Base-by-base conservation (phyloP, 2,797 vertebrate genomes). In the Pangasius krempfi region DNA sequence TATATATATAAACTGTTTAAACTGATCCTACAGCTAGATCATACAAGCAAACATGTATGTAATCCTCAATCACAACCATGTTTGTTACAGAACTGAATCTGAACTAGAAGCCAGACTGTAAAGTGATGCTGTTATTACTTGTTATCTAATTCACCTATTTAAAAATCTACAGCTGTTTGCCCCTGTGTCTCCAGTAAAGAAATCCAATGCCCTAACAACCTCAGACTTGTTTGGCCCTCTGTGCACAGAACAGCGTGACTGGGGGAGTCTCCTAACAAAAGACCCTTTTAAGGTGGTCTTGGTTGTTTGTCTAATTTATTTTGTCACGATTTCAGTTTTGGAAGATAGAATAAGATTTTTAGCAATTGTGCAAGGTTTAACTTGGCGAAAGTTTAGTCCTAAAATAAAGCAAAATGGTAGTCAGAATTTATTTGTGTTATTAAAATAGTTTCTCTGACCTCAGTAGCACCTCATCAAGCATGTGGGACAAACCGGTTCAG, bases 271-370 rank as follows among this genome's bases (percentile, higher is more conserved):
- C 54, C 27, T 6, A 47, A 37, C 72, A 50, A 30, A 33, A 56
- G 22, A 56, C n/a, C 14, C 22, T 27, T 86, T 92, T 90, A 91
- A 92, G 90, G 91, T 90, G 80, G 89, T 79, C 75, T 58, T 54
- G 56, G 5, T 82, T 73, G 16, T 16, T 85, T 20, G 4, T 54
- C 37, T 40, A 7, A 22, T 40, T 20, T 56, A n/a, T 18, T 56
- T 56, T 56, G 54, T 18, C 18, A 20, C 20, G 54, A 56, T n/a
- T 81, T 56, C 6, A 37, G 3, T 73, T 9, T 73, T 73, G 70
- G 33, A 70, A 37, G 16, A 6, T 44, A 22, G 22, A 47, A 75
- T 27, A 14, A 14, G 44, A 47, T 25, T 52, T 16, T 27, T 6
- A 52, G 0, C 8, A 50, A 7, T 50, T 14, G 5, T 27, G 5